These are phyloP conservation scores for Andrena trimmerana DNA, from an alignment of 2,888 invertebrate species.

Conservation along the genomic window DNA sequence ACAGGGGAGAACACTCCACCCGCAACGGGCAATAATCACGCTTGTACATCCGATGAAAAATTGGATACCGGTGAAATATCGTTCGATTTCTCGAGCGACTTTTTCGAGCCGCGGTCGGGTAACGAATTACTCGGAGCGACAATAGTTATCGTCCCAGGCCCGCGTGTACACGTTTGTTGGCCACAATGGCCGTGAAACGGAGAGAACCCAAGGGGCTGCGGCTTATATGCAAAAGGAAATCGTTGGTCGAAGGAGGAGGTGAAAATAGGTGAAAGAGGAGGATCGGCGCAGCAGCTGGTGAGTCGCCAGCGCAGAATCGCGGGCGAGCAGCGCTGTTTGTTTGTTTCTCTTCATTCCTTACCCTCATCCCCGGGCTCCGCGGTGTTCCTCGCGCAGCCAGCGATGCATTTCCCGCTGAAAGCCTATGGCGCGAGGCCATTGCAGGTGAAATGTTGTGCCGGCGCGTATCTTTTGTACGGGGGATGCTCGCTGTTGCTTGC, in stretches of 20 bases:
- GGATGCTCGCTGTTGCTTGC: constrained; percentile 33
- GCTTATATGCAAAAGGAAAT: constrained; percentile 28
- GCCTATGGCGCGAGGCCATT: constrained; percentile 37
- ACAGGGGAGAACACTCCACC: background rate
- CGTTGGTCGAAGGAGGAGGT: background rate
- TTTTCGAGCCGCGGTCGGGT: background rate
- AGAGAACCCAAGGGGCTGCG: background rate
- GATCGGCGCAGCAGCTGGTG: constrained; percentile 11
- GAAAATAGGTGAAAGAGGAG: constrained; percentile 22
- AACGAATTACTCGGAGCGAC: constrained; percentile 6
- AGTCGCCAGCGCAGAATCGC: constrained; percentile 25
- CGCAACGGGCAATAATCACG: background rate
- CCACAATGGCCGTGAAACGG: constrained; percentile 8
- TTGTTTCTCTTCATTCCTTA: constrained; percentile 38
- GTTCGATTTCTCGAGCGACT: constrained; percentile 10
- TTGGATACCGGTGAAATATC: constrained; percentile 21
- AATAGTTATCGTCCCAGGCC: constrained; percentile 18
- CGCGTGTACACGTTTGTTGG: background rate
- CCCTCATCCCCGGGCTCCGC: constrained; percentile 26
- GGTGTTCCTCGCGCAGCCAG: constrained; percentile 17
- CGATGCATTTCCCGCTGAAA: constrained; percentile 62
- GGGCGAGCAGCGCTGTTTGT: constrained; percentile 4
- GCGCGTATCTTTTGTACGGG: constrained; percentile 40
- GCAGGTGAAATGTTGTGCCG: constrained; percentile 54
- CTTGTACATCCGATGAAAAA: constrained; percentile 3